Evolutionary conservation across 2,797 vertebrate species (phyloP).

Genomic region (Microchirus variegatus): DNA sequence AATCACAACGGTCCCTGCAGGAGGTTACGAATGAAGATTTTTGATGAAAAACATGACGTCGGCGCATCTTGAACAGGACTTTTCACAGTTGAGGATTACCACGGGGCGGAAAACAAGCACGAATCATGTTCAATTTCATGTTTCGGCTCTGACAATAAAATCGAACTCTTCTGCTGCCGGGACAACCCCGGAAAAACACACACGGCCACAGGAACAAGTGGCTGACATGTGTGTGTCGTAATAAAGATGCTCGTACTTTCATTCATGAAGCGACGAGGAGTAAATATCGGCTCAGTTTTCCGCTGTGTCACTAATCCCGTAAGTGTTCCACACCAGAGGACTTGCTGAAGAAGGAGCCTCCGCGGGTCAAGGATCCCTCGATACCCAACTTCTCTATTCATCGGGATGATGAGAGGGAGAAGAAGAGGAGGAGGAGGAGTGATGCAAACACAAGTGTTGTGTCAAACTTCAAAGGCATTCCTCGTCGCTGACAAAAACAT

Average conservation of each 20-base stretch:
- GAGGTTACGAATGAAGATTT: background rate
- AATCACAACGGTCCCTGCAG: background rate
- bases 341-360: conserved; percentile 24
- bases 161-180: background rate
- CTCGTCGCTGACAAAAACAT: conserved; percentile 63
- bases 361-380: too few relatives aligned
- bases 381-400: too few relatives aligned
- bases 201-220: background rate
- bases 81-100: too few relatives aligned
- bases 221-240: background rate
- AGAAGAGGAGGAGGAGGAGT: background rate
- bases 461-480: conserved; percentile 81
- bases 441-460: conserved; percentile 54
- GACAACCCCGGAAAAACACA: conserved; percentile 6
- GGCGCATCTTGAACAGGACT: too few relatives aligned
- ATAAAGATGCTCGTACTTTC: conserved; percentile 16
- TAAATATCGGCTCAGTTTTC: conserved; percentile 39
- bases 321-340: conserved; percentile 20
- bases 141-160: background rate
- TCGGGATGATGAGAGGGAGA: conserved; percentile 58
- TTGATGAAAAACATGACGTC: too few relatives aligned
- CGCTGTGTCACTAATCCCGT: conserved; percentile 46
- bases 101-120: too few relatives aligned
- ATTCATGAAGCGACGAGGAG: conserved; percentile 27
- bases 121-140: too few relatives aligned